phyloP scores from a whole-genome alignment of 1,140 invertebrate genomes.

The Proales similis region DNA sequence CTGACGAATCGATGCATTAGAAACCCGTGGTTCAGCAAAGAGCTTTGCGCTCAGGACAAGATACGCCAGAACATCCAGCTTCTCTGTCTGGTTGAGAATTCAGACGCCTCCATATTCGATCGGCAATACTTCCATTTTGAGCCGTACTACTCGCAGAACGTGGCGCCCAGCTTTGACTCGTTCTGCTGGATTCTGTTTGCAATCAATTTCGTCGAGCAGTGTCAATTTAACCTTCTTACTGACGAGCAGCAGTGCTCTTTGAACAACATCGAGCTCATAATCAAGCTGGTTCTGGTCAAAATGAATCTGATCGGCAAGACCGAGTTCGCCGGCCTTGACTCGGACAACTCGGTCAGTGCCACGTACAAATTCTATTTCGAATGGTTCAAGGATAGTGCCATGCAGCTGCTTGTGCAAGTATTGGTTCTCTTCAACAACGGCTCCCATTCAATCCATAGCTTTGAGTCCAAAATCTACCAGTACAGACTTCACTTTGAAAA shows the following conservation, averaged over 20 bases:
- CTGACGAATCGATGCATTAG: constrained; percentile 7
- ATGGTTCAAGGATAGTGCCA: constrained; percentile 21
- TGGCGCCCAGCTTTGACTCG: background rate
- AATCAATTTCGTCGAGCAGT: constrained; percentile 15
- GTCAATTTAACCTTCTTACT: constrained; percentile 21
- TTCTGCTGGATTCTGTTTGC: constrained; percentile 27
- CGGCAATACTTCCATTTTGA: too few relatives aligned
- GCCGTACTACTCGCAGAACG: background rate
- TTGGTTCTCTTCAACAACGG: constrained; percentile 31
- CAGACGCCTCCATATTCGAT: background rate
- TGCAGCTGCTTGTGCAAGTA: constrained; percentile 24
- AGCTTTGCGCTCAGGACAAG: background rate
- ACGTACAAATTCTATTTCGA: constrained; percentile 2
- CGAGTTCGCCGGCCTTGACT: background rate
- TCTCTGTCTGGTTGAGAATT: constrained; percentile 15
- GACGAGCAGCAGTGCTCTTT: constrained; percentile 11
- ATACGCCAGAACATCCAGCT: constrained; percentile 21
- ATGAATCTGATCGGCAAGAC: background rate
- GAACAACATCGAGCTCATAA: constrained; percentile 8
- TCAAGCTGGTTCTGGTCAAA: constrained; percentile 13
- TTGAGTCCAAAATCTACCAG: constrained; percentile 24
- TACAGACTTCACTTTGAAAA: constrained; percentile 26
- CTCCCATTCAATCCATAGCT: constrained; percentile 12
- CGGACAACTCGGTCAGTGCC: too few relatives aligned
- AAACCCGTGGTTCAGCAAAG: constrained; percentile 18